These are phyloP conservation scores for Ceryle rudis DNA, from an alignment of 2,797 vertebrate genomes.

Conservation along the genomic window DNA sequence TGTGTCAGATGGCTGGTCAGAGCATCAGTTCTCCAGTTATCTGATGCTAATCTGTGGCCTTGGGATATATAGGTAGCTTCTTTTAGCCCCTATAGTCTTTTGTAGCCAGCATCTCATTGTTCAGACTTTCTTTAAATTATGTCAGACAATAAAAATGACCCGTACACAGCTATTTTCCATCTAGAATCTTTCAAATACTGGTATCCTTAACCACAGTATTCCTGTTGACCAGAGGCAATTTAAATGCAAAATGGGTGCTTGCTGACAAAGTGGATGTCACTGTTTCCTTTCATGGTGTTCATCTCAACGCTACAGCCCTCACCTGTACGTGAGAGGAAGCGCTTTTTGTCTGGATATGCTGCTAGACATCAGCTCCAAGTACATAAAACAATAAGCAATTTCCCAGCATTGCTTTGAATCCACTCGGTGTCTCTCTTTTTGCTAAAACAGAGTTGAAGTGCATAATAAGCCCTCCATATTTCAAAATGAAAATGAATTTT, in stretches of 20 bases:
- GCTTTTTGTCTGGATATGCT: background rate
- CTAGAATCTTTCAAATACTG: background rate
- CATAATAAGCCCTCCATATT: background rate
- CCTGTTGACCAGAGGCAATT: background rate
- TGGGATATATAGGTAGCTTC: background rate
- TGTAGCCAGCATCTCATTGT: background rate
- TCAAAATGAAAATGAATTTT: slow-evolving; percentile 24
- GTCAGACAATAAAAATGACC: background rate
- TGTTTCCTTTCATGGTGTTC: fast-evolving
- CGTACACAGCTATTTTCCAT: background rate
- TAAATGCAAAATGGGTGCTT: background rate
- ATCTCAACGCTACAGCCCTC: background rate
- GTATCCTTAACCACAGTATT: background rate
- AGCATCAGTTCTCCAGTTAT: background rate
- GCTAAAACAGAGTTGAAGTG: slow-evolving; percentile 10
- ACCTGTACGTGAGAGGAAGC: background rate
- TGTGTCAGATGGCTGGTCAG: too few relatives aligned
- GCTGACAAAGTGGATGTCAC: background rate
- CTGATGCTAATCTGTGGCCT: background rate
- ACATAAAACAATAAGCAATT: background rate
- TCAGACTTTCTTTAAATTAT: background rate
- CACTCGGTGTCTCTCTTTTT: background rate
- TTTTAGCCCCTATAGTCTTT: background rate
- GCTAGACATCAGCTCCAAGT: background rate
- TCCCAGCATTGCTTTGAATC: background rate